Conservation (phyloP, 2,797 vertebrate genomes). For the Pseudocheirus occidentalis region DNA sequence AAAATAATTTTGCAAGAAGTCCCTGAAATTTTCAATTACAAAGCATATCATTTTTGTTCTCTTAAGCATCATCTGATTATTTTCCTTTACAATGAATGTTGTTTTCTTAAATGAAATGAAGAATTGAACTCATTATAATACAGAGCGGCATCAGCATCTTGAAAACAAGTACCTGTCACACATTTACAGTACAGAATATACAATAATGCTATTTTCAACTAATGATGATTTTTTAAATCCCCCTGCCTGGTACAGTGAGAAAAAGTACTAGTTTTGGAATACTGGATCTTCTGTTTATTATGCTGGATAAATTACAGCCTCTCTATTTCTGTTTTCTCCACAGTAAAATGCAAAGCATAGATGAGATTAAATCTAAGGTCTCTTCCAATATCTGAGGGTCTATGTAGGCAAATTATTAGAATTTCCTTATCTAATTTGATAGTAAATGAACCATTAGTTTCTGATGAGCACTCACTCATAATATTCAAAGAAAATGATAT, state of each 20-base stretch:
- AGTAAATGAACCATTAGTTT: background rate
- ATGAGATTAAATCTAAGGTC: background rate
- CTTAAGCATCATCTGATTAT: background rate
- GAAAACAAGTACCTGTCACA: background rate
- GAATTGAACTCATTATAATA: background rate
- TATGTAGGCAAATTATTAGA: background rate
- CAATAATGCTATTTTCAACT: background rate
- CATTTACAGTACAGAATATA: background rate
- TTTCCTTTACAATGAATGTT: background rate
- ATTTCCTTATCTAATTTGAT: background rate
- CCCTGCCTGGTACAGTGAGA: background rate
- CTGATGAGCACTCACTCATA: background rate
- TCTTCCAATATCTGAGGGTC: background rate
- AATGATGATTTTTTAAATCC: background rate
- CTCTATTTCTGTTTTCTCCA: background rate
- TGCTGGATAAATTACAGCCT: background rate
- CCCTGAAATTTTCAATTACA: background rate
- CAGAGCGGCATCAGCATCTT: background rate
- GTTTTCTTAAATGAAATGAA: background rate
- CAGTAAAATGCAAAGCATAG: background rate
- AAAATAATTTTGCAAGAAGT: background rate
- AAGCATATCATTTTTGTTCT: background rate
- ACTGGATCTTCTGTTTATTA: background rate
- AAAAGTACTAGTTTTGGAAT: background rate
- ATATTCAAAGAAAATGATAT: background rate